Evolutionary conservation across 2,797 vertebrate species (phyloP), one percentile per base, ranked within the genome.

Genomic region (Eidolon dupreanum): DNA sequence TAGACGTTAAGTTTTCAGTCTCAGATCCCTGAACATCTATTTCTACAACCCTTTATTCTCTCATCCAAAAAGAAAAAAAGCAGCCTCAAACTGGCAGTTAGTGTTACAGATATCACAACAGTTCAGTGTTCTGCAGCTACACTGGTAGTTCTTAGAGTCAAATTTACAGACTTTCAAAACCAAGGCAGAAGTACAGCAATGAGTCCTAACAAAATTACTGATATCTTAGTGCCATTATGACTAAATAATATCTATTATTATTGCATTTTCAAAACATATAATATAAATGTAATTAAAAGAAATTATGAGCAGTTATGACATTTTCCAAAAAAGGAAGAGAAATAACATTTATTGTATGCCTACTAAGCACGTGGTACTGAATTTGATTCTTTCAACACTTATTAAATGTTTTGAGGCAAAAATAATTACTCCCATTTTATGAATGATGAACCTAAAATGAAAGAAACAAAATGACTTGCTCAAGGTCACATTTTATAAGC

Each of bases 41-140:
- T 97, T 94, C 66, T 85, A 86, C 5, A 81, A 88, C 26, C 11
- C n/a, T 59, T 92, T 86, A 91, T 90, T 94, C 51, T 70, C 13
- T 88, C 31, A 94, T 38, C n/a, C 33, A 59, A 87, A 84, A 82
- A 73, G 3, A 12, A 75, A 38, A 24, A 84, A 83, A 55, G 28
- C 4, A 88, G n/a, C 10, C 16, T 20, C 66, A 73, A 87, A 55
- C 59, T 85, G 66, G 28, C 11, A 68, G 36, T 73, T 93, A 86
- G 11, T 88, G 33, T 74, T 93, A 91, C 15, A 86, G 43, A 89
- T 66, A 71, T 13, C 71, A 93, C 20, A 38, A 26, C 6, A 89
- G 22, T 33, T 71, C 51, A 41, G 12, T 11, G 12, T 89, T 70
- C 22, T 68, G 17, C 26, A 41, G 31, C 74, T 88, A 59, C 19